A percentile compares a stretch with the other conserved stretches of the same genome.
These are phyloP conservation scores for Prunella himalayana DNA, from an alignment of 2,113 vertebrate genomes.

Conservation along the genomic window DNA sequence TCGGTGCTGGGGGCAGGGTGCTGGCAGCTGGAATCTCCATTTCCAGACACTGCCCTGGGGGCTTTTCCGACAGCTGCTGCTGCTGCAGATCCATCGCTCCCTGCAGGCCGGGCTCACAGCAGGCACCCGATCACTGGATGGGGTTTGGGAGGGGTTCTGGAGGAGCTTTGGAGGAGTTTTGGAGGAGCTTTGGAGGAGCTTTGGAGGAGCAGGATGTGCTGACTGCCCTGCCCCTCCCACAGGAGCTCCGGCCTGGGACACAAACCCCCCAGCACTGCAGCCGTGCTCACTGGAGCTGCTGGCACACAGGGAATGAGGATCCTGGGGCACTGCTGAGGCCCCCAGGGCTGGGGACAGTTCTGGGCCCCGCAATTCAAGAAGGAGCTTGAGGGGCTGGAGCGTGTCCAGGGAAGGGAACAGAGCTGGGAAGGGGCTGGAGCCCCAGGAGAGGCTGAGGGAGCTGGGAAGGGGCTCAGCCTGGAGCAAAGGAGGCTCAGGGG, in stretches of 20 bases:
- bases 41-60: neutral
- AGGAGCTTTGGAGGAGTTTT: too few relatives aligned
- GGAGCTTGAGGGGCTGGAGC: neutral
- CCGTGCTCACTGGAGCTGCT: neutral
- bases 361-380: rapidly evolving
- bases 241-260: neutral
- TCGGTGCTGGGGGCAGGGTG: neutral
- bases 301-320: neutral
- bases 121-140: neutral
- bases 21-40: neutral
- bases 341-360: neutral
- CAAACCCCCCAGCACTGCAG: neutral
- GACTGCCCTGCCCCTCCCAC: rapidly evolving
- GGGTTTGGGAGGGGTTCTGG: too few relatives aligned
- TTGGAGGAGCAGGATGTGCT: neutral
- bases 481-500: neutral
- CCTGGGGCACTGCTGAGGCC: neutral
- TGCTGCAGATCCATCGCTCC: rapidly evolving
- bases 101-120: neutral
- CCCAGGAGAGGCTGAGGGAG: neutral
- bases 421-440: neutral
- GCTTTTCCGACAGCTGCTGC: neutral
- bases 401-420: rapidly evolving
- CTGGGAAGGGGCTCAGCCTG: neutral
- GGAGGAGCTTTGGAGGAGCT: too few relatives aligned